Evolutionary conservation across 2,113 vertebrate genomes (phyloP).

Genomic region (Anarhynchus alexandrinus): DNA sequence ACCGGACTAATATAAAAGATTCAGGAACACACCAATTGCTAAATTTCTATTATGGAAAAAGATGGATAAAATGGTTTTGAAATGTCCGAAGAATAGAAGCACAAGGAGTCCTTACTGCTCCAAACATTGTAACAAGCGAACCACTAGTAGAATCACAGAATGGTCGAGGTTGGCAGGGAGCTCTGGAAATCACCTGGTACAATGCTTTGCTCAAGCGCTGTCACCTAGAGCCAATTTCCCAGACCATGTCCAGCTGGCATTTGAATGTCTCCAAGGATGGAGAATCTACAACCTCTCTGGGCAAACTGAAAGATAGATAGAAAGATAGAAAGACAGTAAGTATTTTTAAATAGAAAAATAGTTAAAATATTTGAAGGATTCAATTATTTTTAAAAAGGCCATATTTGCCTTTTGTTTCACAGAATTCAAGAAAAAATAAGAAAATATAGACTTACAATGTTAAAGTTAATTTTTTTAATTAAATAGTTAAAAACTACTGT

Average conservation of each 20-base stretch:
- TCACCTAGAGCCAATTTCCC: background rate
- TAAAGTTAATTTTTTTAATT: background rate
- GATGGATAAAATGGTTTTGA: background rate
- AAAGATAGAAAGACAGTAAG: background rate
- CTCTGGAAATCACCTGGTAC: background rate
- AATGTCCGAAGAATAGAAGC: background rate
- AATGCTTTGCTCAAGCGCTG: background rate
- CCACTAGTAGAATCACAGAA: background rate
- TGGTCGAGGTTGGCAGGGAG: background rate
- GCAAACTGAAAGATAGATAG: background rate
- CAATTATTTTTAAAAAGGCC: background rate
- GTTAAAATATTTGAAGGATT: background rate
- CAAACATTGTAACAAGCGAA: background rate
- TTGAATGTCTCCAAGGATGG: background rate
- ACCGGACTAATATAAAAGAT: background rate
- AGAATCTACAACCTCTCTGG: background rate
- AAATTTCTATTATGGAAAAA: background rate
- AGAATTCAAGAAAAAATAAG: background rate
- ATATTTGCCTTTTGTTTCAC: background rate
- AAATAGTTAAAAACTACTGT: background rate
- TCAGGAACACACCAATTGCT: background rate
- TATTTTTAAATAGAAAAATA: background rate
- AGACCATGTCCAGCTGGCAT: background rate
- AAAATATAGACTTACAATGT: background rate
- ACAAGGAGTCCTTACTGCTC: background rate